A percentile compares a stretch with the other conserved stretches of the same genome.
Conservation (phyloP, 1,140 invertebrate species). For the Apis laboriosa region DNA sequence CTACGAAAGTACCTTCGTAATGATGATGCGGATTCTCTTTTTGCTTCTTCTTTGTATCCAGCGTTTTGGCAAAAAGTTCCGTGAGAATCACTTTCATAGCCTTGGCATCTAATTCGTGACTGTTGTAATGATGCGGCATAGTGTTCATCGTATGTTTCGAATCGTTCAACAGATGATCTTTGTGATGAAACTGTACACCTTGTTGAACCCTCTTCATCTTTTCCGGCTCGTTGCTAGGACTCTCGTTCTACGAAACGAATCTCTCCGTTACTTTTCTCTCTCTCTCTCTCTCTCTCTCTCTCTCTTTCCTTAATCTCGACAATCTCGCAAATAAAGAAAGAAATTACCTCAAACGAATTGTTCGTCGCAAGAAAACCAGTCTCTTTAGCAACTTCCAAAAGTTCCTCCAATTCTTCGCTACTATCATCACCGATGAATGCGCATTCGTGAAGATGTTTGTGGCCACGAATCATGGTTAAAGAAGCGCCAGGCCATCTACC, state of each 20-base stretch:
- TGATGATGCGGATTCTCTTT: constrained; percentile 71
- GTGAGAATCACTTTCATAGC: constrained; percentile 76
- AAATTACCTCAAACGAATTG: constrained; percentile 41
- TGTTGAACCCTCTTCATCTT: constrained; percentile 78
- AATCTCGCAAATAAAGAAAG: too few relatives aligned
- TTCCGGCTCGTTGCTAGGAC: constrained; percentile 77
- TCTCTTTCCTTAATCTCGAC: not conserved
- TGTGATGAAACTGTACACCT: constrained; percentile 76
- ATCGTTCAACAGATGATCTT: constrained; percentile 48
- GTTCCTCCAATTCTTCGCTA: constrained; percentile 86
- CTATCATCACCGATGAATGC: constrained; percentile 91
- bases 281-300: too few relatives aligned
- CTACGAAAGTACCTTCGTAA: constrained; percentile 72
- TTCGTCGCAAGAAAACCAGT: constrained; percentile 58
- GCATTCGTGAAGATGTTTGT: constrained; percentile 88
- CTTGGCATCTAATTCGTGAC: constrained; percentile 78
- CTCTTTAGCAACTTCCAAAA: constrained; percentile 79
- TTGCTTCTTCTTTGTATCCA: constrained; percentile 70
- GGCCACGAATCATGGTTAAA: constrained; percentile 87
- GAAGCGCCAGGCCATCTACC: constrained; percentile 88
- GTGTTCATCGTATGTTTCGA: constrained; percentile 38
- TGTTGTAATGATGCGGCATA: constrained; percentile 62
- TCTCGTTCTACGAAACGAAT: constrained; percentile 54
- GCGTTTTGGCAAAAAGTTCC: constrained; percentile 66
- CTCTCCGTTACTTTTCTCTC: too few relatives aligned